Evolutionary conservation across 2,113 vertebrate genomes (phyloP).

Genomic region (Cygnus atratus): DNA sequence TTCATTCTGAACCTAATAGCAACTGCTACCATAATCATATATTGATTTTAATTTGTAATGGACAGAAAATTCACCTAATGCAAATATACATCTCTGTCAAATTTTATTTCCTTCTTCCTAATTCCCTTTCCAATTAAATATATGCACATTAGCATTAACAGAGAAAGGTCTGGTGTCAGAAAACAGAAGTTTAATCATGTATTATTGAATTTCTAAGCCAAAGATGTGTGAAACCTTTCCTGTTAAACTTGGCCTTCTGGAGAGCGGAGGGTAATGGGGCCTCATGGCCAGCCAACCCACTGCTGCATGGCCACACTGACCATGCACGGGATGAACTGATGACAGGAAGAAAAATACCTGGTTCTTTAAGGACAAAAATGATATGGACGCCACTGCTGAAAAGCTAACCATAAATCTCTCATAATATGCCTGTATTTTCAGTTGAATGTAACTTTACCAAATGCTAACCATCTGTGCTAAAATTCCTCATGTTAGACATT

Average conservation of each 20-base stretch:
- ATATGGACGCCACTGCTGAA: neutral
- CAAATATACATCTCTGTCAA: neutral
- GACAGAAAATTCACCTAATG: neutral
- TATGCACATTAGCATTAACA: neutral
- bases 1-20: neutral
- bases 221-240: neutral
- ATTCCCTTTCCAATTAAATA: neutral
- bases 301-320: neutral
- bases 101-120: neutral
- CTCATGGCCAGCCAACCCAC: neutral
- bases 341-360: neutral
- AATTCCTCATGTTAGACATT: neutral
- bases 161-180: neutral
- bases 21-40: neutral
- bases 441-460: no score
- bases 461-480: neutral
- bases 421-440: neutral
- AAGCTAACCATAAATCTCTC: neutral
- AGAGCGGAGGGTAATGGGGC: neutral
- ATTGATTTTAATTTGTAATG: neutral
- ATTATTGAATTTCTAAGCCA: neutral
- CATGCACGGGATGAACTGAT: neutral
- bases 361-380: neutral
- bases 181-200: neutral
- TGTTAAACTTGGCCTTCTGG: neutral